Percentiles rank a stretch among this genome's conserved stretches.
Conservation (phyloP, 2,797 vertebrate genomes). For the Somateria mollissima region DNA sequence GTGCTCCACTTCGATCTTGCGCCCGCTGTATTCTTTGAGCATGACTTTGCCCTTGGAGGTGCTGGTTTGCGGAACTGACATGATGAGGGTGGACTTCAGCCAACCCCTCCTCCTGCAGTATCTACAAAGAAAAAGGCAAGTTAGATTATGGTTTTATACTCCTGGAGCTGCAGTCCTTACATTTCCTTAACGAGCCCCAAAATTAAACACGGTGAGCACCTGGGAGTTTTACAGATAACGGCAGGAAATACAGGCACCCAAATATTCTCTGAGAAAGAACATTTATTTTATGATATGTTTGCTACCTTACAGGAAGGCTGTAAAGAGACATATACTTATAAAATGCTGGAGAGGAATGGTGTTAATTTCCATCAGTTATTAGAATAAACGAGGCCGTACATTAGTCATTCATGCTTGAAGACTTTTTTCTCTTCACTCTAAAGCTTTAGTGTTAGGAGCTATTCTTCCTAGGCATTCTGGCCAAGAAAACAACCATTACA, state of each 20-base stretch:
- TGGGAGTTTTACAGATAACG: not conserved
- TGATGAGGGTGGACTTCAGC: conserved; percentile 94
- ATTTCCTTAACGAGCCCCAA: not conserved
- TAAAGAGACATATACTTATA: not conserved
- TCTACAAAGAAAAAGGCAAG: conserved; percentile 62
- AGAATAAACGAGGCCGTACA: not conserved
- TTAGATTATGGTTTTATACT: not conserved
- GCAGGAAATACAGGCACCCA: not conserved
- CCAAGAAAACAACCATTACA: not conserved
- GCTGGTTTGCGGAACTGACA: conserved; percentile 96
- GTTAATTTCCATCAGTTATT: not conserved
- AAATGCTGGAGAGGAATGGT: not conserved
- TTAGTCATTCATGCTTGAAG: not conserved
- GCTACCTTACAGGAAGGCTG: not conserved
- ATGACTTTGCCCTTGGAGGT: conserved; percentile 98
- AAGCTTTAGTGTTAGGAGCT: not conserved
- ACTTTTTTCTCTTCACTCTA: not conserved
- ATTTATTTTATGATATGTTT: not conserved
- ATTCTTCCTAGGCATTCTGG: not conserved
- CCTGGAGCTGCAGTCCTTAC: not conserved
- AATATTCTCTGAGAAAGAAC: not conserved
- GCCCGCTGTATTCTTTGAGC: conserved; percentile 93
- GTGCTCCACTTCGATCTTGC: conserved; percentile 87
- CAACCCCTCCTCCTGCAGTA: conserved; percentile 92
- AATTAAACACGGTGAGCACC: not conserved